Conservation (phyloP, 2,113 vertebrate genomes). For the Thamnaconus septentrionalis region DNA sequence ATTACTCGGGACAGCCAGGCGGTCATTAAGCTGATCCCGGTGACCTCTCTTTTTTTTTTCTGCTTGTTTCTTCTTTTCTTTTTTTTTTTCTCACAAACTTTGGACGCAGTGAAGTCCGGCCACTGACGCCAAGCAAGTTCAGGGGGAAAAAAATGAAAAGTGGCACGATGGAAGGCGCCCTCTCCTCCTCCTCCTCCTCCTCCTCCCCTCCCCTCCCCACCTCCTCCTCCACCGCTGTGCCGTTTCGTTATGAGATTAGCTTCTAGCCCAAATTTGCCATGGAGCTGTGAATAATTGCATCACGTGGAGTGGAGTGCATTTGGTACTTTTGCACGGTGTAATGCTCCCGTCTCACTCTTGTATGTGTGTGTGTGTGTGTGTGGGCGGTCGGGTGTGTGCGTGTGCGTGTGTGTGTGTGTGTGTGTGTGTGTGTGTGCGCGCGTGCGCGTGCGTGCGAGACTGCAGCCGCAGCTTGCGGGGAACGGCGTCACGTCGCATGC, state of each 20-base stretch:
- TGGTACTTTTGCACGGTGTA: constrained; percentile 46
- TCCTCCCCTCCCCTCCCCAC: too few species aligned
- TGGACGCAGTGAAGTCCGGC: too few species aligned
- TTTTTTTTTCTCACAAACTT: too few species aligned
- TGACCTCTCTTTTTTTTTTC: too few species aligned
- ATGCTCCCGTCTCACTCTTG: constrained; percentile 2
- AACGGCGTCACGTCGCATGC: constrained; percentile 70
- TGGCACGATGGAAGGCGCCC: too few species aligned
- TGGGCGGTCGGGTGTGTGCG: constrained; percentile 4
- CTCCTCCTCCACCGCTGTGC: not conserved
- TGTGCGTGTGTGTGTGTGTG: not conserved
- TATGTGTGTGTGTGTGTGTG: not conserved
- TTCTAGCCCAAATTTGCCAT: constrained; percentile 49
- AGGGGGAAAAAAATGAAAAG: too few species aligned
- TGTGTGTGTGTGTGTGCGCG: constrained; percentile 6
- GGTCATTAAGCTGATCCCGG: too few species aligned
- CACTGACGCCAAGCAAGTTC: too few species aligned
- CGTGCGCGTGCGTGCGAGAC: constrained; percentile 38
- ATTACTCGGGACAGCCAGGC: too few species aligned
- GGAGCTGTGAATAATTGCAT: constrained; percentile 69
- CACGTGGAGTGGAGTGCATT: constrained; percentile 58
- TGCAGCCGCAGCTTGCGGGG: constrained; percentile 51
- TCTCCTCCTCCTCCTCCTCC: too few species aligned
- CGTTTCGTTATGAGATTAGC: constrained; percentile 60
- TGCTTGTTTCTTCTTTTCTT: too few species aligned